phyloP scores from a whole-genome alignment of 2,113 vertebrate genomes.

The Pelvicachromis taeniatus region DNA sequence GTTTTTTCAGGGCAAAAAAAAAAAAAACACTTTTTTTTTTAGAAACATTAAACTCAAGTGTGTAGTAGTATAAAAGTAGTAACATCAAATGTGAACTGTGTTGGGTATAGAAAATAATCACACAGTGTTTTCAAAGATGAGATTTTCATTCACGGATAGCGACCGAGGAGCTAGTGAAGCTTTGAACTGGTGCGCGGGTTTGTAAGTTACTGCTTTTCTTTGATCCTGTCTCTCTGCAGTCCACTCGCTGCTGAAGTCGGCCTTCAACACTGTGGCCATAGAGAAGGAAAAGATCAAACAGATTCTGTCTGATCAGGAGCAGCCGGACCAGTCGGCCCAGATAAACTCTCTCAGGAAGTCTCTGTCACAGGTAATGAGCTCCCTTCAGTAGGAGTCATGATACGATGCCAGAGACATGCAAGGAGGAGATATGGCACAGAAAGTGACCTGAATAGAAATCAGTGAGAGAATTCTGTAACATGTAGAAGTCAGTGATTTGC shows the following conservation, averaged over 20 bases:
- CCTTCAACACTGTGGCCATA: constrained; percentile 98
- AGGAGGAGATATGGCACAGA: background rate
- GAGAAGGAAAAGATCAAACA: constrained; percentile 99
- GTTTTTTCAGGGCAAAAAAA: too few relatives aligned
- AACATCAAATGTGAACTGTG: background rate
- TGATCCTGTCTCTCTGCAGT: constrained; percentile 70
- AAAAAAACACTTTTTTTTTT: too few relatives aligned
- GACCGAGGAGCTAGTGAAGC: background rate
- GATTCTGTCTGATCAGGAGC: constrained; percentile 90
- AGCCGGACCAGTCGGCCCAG: constrained; percentile 83
- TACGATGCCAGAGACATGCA: background rate
- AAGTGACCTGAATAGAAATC: background rate
- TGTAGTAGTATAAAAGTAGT: background rate
- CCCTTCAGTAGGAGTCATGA: background rate
- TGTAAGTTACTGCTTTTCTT: background rate
- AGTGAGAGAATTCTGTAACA: background rate
- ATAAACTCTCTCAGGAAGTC: constrained; percentile 90
- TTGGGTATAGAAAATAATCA: background rate
- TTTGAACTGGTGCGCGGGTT: background rate
- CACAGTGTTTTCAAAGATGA: background rate
- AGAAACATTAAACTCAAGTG: background rate
- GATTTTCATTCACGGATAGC: background rate
- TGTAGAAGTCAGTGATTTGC: background rate
- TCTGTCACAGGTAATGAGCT: constrained; percentile 88
- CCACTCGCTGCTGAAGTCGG: constrained; percentile 95